Percentiles rank a stretch among this genome's conserved stretches.
Evolutionary conservation across 2,888 invertebrate genomes (phyloP).

Genomic region (Aleiodes testaceus): DNA sequence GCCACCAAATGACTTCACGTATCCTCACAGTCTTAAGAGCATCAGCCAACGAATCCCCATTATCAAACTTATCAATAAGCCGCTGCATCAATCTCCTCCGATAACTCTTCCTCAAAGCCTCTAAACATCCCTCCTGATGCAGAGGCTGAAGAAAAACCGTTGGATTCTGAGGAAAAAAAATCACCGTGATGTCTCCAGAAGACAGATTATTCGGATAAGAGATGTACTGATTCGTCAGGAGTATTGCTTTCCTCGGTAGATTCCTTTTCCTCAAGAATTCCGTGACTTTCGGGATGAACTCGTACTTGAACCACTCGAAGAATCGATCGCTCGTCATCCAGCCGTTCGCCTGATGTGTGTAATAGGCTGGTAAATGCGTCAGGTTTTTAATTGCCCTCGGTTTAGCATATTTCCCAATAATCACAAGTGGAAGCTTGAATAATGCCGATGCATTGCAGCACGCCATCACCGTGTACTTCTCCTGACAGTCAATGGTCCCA

Average conservation of each 20-base stretch:
- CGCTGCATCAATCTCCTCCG: conserved; percentile 25
- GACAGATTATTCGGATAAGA: background rate
- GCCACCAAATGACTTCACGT: conserved; percentile 35
- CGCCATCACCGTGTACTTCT: conserved; percentile 49
- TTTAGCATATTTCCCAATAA: conserved; percentile 53
- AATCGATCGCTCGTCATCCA: conserved; percentile 44
- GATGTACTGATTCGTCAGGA: conserved; percentile 2
- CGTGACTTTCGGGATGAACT: conserved; percentile 12
- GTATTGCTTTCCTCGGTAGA: conserved; percentile 11
- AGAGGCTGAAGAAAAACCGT: conserved; percentile 6
- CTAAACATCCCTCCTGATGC: conserved; percentile 10
- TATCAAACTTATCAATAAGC: background rate
- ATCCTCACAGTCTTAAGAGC: conserved; percentile 26
- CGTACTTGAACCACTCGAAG: conserved; percentile 20
- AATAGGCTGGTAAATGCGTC: conserved; percentile 46
- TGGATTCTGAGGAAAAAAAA: background rate
- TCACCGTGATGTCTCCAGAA: background rate
- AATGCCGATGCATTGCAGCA: conserved; percentile 53
- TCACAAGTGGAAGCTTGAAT: conserved; percentile 49
- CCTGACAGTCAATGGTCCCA: conserved; percentile 32
- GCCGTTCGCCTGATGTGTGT: conserved; percentile 45
- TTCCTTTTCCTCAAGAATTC: background rate
- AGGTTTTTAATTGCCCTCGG: conserved; percentile 52
- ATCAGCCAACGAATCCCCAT: conserved; percentile 14
- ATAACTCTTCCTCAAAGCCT: conserved; percentile 33